Conservation (phyloP, 2,797 vertebrate species). For the Ispidina lecontei region DNA sequence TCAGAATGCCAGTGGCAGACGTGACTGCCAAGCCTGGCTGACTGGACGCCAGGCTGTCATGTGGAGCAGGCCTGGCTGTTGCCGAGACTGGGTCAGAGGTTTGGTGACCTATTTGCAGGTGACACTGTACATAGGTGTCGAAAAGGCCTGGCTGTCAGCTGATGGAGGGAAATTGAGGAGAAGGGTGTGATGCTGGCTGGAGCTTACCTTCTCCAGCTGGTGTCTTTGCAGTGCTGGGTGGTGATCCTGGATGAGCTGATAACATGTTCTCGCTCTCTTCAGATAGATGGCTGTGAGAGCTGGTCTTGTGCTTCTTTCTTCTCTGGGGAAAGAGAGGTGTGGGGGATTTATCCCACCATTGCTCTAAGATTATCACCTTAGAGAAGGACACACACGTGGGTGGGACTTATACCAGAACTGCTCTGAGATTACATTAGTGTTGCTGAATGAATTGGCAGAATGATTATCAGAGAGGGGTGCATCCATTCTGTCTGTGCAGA, state of each 20-base stretch:
- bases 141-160: not conserved
- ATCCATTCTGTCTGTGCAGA: accelerated
- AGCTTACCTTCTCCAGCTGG: accelerated
- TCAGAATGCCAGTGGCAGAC: not conserved
- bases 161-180: not conserved
- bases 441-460: not conserved
- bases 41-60: not conserved
- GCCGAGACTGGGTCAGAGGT: not conserved
- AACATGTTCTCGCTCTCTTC: not conserved
- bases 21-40: not conserved
- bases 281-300: not conserved
- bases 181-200: not conserved
- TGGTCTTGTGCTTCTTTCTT: not conserved
- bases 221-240: not conserved
- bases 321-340: not conserved
- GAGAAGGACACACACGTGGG: not conserved
- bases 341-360: not conserved
- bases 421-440: not conserved
- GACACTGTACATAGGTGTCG: not conserved
- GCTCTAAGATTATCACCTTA: not conserved
- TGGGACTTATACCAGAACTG: not conserved
- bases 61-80: not conserved
- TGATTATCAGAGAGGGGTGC: not conserved
- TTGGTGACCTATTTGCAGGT: not conserved
- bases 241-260: not conserved